These are phyloP conservation scores for Bruchidius siliquastri DNA, from an alignment of 2,888 invertebrate species.

Conservation along the genomic window DNA sequence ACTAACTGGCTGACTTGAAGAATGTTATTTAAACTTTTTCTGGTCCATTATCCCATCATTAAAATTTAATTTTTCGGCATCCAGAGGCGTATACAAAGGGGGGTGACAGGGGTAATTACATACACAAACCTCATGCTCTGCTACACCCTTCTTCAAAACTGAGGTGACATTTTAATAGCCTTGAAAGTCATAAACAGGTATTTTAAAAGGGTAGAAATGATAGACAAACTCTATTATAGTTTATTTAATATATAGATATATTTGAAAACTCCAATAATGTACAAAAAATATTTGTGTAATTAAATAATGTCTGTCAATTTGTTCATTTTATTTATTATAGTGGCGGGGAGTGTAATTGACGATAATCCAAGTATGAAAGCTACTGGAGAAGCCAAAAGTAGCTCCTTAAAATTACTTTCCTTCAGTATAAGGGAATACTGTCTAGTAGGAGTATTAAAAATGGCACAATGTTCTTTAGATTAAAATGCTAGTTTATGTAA, in stretches of 20 bases:
- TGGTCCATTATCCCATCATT: no score
- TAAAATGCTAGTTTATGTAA: neutral
- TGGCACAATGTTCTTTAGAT: neutral
- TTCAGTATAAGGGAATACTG: neutral
- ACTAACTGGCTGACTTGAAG: no score
- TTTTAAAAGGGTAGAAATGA: neutral
- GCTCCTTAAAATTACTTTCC: neutral
- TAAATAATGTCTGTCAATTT: slow-evolving; percentile 57
- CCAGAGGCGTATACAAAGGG: no score
- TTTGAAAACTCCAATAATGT: slow-evolving; percentile 69
- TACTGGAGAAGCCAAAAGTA: slow-evolving; percentile 23
- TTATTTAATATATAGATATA: slow-evolving; percentile 55
- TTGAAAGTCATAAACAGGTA: no score
- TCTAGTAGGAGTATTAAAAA: neutral
- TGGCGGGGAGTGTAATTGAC: slow-evolving; percentile 48
- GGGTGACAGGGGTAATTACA: no score
- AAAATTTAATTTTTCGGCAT: no score
- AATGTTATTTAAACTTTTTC: no score
- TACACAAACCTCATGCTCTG: no score
- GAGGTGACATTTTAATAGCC: no score
- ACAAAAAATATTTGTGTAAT: slow-evolving; percentile 70
- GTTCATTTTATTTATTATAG: slow-evolving; percentile 44
- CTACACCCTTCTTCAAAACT: no score
- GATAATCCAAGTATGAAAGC: slow-evolving; percentile 49
- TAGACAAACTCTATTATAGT: slow-evolving; percentile 32